Percentiles rank a stretch among this genome's conserved stretches.
Conservation (phyloP, 2,888 invertebrate species). For the Eristalinus sepulchralis region DNA sequence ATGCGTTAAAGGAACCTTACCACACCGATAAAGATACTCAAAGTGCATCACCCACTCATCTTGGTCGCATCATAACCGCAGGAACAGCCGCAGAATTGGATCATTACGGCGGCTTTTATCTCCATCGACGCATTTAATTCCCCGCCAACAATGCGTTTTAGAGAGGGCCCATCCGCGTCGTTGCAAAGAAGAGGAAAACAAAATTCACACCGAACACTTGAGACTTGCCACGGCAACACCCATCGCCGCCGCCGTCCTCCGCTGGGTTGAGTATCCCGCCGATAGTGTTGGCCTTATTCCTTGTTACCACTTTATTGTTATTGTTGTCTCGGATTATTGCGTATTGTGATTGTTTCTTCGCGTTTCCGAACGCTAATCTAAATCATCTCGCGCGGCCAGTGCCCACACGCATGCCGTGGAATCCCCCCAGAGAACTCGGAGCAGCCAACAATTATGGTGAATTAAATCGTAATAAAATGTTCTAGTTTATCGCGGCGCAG, state of each 20-base stretch:
- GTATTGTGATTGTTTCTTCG: conserved; percentile 64
- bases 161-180: conserved; percentile 6
- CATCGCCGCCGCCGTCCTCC: not conserved
- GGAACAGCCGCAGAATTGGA: conserved; percentile 50
- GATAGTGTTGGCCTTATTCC: conserved; percentile 43
- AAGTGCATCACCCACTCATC: conserved; percentile 57
- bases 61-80: conserved; percentile 41
- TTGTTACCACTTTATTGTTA: conserved; percentile 68
- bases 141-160: conserved; percentile 47
- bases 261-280: conserved; percentile 31
- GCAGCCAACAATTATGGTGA: conserved; percentile 76
- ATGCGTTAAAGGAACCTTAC: conserved; percentile 33
- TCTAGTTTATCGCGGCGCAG: conserved; percentile 73
- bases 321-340: conserved; percentile 52
- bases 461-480: conserved; percentile 77
- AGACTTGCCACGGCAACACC: conserved; percentile 4
- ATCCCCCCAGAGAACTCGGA: conserved; percentile 40
- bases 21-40: conserved; percentile 37
- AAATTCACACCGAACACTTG: conserved; percentile 19
- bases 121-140: conserved; percentile 59
- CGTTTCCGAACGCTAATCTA: conserved; percentile 61
- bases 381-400: conserved; percentile 57
- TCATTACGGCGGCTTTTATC: conserved; percentile 60
- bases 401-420: conserved; percentile 62
- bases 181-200: not conserved